Evolutionary conservation across 2,113 vertebrate genomes (phyloP).

Genomic region (Catharus bicknelli): DNA sequence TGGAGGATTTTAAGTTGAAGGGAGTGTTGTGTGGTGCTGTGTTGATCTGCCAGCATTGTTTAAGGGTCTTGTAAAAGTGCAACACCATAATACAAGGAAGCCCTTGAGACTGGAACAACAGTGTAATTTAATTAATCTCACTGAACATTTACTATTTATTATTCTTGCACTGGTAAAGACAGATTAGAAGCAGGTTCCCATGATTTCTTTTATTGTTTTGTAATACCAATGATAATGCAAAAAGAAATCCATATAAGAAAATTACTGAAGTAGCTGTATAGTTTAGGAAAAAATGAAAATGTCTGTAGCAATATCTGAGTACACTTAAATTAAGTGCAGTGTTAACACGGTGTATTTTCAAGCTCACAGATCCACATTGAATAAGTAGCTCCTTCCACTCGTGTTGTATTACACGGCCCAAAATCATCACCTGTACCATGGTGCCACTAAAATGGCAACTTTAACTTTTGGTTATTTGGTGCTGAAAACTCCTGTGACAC

Average conservation of each 20-base stretch:
- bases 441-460: not conserved
- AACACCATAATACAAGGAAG: not conserved
- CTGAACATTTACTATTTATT: not conserved
- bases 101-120: not conserved
- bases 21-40: not conserved
- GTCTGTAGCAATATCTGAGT: not conserved
- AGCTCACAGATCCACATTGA: not conserved
- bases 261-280: not conserved
- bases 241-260: not conserved
- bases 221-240: not conserved
- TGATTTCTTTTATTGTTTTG: not conserved
- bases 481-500: not conserved
- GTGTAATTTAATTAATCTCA: not conserved
- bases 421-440: not conserved
- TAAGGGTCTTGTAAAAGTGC: not conserved
- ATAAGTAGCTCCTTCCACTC: not conserved
- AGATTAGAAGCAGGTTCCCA: not conserved
- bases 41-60: not conserved
- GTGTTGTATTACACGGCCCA: fast-evolving
- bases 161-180: not conserved
- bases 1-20: not conserved
- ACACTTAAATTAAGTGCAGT: not conserved
- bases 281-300: not conserved
- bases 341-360: not conserved
- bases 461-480: not conserved